These are phyloP conservation scores for Melanchra persicariae DNA, from an alignment of 2,888 invertebrate genomes.

Conservation along the genomic window DNA sequence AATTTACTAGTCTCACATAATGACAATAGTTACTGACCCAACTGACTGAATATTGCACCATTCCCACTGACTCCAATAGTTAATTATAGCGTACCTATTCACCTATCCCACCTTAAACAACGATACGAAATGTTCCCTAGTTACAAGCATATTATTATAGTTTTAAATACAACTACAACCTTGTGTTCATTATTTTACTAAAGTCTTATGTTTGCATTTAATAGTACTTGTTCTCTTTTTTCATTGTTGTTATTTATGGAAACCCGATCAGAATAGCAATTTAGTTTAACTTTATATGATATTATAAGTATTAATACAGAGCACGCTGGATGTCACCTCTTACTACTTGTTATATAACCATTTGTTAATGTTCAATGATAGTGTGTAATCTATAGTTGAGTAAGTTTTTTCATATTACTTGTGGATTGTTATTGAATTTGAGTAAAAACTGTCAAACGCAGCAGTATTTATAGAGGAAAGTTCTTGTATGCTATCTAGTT, in stretches of 20 bases:
- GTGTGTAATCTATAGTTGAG: constrained; percentile 55
- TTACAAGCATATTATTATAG: constrained; percentile 71
- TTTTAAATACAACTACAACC: constrained; percentile 69
- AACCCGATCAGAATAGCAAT: constrained; percentile 71
- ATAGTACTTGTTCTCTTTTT: constrained; percentile 69
- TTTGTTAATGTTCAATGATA: constrained; percentile 64
- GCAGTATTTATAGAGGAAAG: constrained; percentile 77
- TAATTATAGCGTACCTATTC: constrained; percentile 74
- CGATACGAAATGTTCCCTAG: constrained; percentile 75
- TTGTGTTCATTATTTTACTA: constrained; percentile 78
- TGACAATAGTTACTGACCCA: constrained; percentile 72
- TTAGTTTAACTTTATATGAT: constrained; percentile 72
- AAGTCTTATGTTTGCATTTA: constrained; percentile 78
- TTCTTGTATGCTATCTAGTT: constrained; percentile 67
- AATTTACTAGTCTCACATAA: constrained; percentile 63
- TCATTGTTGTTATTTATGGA: constrained; percentile 73
- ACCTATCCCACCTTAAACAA: constrained; percentile 83
- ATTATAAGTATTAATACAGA: constrained; percentile 78
- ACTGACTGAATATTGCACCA: constrained; percentile 77
- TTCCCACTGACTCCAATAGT: constrained; percentile 77
- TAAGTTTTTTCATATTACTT: constrained; percentile 53
- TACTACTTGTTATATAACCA: constrained; percentile 64
- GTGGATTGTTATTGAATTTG: constrained; percentile 51
- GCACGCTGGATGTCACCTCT: constrained; percentile 76
- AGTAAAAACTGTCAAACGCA: constrained; percentile 66